Evolutionary conservation across 2,113 vertebrate genomes (phyloP).

Genomic region (Prietella phreatophila): DNA sequence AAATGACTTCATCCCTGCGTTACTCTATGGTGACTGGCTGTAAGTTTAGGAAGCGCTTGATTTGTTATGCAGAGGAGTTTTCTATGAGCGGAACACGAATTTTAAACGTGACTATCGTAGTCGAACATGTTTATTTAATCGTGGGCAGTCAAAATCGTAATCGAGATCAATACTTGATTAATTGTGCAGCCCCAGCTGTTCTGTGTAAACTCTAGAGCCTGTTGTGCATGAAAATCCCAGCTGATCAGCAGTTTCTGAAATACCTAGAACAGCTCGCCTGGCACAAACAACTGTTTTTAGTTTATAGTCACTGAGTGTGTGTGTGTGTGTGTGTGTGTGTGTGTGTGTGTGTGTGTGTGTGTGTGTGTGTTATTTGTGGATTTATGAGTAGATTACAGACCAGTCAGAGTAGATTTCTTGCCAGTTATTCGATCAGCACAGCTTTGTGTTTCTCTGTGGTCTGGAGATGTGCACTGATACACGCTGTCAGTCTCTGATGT

Average conservation of each 20-base stretch:
- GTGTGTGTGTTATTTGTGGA: conserved; percentile 3
- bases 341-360: no score
- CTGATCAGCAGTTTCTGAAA: neutral
- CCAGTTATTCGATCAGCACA: neutral
- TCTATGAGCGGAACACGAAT: no score
- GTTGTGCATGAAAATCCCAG: neutral
- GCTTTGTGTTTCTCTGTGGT: conserved; percentile 2
- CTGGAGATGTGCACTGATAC: neutral
- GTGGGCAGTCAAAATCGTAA: no score
- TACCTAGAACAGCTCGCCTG: neutral
- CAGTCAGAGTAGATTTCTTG: neutral
- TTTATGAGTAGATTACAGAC: neutral
- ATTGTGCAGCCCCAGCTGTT: no score
- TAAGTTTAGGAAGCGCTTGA: no score
- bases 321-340: neutral
- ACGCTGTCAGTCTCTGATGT: neutral
- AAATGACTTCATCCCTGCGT: no score
- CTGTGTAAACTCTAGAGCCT: neutral
- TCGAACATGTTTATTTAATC: no score
- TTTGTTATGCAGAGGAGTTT: no score
- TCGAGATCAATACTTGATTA: no score
- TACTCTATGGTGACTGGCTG: no score
- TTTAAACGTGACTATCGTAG: no score
- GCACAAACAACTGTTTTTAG: neutral
- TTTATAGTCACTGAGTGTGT: neutral